Evolutionary conservation across 2,888 invertebrate species (phyloP).

Genomic region (Merodon equestris): DNA sequence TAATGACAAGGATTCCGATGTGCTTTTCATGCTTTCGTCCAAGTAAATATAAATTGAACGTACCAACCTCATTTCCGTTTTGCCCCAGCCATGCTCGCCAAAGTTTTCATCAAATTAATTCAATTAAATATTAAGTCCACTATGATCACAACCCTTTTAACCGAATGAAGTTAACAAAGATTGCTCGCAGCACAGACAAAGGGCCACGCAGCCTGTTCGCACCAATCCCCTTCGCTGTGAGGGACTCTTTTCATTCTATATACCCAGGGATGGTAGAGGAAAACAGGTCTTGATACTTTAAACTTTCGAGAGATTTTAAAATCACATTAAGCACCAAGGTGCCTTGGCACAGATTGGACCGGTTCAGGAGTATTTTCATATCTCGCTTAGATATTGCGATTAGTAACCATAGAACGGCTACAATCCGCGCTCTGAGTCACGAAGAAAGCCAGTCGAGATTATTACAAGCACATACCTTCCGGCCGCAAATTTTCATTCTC

Average conservation of each 20-base stretch:
- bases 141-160: conserved; percentile 64
- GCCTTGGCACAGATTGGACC: background rate
- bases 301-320: conserved; percentile 67
- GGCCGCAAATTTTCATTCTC: conserved; percentile 29
- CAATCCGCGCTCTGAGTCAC: conserved; percentile 15
- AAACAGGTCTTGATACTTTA: conserved; percentile 60
- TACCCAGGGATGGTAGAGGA: background rate
- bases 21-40: too few species aligned
- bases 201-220: conserved; percentile 21
- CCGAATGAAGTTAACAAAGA: conserved; percentile 46
- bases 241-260: conserved; percentile 8
- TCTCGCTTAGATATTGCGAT: conserved; percentile 53
- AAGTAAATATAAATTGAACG: too few species aligned
- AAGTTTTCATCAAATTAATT: conserved; percentile 67
- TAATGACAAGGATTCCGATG: too few species aligned
- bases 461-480: conserved; percentile 48
- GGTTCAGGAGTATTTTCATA: conserved; percentile 45
- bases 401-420: conserved; percentile 40
- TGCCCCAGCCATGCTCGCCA: conserved; percentile 39
- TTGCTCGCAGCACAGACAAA: conserved; percentile 49
- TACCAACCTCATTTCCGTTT: conserved; percentile 51
- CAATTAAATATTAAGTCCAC: conserved; percentile 68
- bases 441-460: conserved; percentile 43
- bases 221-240: conserved; percentile 7
- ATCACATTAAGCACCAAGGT: conserved; percentile 58